phyloP scores from a whole-genome alignment of 2,797 vertebrate species.

The Megaceryle alcyon region DNA sequence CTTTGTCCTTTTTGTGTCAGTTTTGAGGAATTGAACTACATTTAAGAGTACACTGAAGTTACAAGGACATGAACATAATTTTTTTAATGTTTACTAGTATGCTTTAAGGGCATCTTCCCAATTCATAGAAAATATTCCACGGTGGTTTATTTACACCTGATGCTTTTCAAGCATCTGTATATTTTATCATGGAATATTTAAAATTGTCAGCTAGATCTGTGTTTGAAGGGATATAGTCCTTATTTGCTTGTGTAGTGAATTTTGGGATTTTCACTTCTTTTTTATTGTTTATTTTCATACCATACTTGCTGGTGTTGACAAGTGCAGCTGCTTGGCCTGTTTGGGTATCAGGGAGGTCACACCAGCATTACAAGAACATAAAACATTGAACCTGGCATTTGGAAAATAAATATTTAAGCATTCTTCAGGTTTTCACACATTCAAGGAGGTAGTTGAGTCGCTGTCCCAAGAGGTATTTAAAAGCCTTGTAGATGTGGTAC shows the following conservation, averaged over 20 bases:
- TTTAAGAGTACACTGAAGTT: background rate
- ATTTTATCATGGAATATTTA: background rate
- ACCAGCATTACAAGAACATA: rapidly evolving
- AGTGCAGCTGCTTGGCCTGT: background rate
- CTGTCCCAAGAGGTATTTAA: background rate
- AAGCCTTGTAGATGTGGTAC: background rate
- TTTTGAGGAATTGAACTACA: background rate
- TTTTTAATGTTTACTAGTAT: background rate
- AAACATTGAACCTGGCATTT: background rate
- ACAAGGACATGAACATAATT: background rate
- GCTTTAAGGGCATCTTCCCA: background rate
- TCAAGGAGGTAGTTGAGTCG: background rate
- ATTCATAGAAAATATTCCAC: background rate
- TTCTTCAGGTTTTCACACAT: background rate
- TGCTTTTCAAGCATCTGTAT: background rate
- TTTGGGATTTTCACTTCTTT: background rate
- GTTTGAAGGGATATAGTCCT: background rate
- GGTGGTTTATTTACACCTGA: background rate
- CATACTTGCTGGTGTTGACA: background rate
- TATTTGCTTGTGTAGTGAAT: background rate
- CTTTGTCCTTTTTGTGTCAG: background rate
- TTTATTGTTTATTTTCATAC: background rate
- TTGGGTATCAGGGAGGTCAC: background rate
- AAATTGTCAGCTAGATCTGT: background rate
- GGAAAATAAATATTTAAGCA: background rate